Conservation (phyloP, 2,113 vertebrate species). For the Enhydra lutris region DNA sequence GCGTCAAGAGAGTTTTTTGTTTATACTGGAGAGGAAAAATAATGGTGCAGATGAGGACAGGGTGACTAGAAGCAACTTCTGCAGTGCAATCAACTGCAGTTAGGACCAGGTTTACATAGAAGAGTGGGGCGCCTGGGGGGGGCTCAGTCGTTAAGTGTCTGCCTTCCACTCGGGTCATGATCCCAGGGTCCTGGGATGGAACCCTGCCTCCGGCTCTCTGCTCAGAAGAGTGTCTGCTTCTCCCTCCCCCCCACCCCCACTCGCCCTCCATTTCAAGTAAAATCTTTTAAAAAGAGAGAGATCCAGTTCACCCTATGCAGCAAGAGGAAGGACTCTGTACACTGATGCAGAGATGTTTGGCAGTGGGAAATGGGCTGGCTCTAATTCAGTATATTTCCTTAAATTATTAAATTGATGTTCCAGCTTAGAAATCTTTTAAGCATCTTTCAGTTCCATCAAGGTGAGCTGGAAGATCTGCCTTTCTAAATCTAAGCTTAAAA, state of each 20-base stretch:
- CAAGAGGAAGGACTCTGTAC: neutral
- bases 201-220: too few relatives aligned
- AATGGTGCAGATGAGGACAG: neutral
- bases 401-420: neutral
- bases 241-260: too few relatives aligned
- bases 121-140: neutral
- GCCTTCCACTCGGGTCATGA: too few relatives aligned
- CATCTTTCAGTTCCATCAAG: neutral
- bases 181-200: too few relatives aligned
- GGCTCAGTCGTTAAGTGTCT: too few relatives aligned
- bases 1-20: neutral
- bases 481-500: neutral
- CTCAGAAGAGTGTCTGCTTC: too few relatives aligned
- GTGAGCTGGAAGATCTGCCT: neutral
- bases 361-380: neutral
- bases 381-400: neutral
- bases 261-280: too few relatives aligned
- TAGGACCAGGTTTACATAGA: neutral
- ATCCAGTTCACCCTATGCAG: neutral
- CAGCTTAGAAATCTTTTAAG: neutral
- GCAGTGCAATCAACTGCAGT: neutral
- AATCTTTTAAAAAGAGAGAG: too few relatives aligned
- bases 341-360: neutral
- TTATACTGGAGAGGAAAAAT: neutral
- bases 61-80: neutral